These are phyloP conservation scores for Poecilia picta DNA, from an alignment of 2,797 vertebrate genomes.

Conservation along the genomic window DNA sequence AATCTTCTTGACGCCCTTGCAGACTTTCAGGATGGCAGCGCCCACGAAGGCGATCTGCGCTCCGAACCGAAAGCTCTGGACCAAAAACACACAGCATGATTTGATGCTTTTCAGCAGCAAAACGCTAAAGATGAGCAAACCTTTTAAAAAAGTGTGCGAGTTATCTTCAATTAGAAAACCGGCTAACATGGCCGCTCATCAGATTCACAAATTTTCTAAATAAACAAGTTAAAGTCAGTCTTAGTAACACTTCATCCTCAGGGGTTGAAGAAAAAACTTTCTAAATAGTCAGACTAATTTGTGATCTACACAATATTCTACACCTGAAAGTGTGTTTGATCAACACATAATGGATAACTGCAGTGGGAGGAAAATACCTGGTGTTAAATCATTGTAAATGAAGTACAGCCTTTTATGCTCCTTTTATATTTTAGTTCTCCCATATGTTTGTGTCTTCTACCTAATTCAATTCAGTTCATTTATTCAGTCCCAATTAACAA, in stretches of 20 bases:
- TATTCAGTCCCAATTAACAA: too few species aligned
- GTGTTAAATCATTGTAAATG: too few species aligned
- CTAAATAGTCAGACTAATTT: not conserved
- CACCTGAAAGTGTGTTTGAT: not conserved
- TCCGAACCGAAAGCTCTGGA: constrained; percentile 94
- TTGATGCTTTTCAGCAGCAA: not conserved
- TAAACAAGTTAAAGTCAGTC: not conserved
- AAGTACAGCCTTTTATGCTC: too few species aligned
- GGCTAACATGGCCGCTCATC: not conserved
- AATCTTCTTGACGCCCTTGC: constrained; percentile 85
- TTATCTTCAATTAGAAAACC: not conserved
- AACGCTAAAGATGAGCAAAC: not conserved
- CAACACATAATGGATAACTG: too few species aligned
- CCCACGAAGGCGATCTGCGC: constrained; percentile 91
- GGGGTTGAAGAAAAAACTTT: not conserved
- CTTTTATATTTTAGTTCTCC: too few species aligned
- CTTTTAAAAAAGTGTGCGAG: not conserved
- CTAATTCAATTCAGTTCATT: too few species aligned
- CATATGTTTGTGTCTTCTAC: too few species aligned
- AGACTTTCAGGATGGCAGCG: constrained; percentile 87
- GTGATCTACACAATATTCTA: not conserved
- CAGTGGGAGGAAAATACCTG: too few species aligned
- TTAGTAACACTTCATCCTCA: not conserved
- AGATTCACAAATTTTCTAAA: not conserved
- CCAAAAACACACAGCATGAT: not conserved